These are phyloP conservation scores for Enteromius paludinosus DNA, from an alignment of 2,797 vertebrate species.

Conservation along the genomic window DNA sequence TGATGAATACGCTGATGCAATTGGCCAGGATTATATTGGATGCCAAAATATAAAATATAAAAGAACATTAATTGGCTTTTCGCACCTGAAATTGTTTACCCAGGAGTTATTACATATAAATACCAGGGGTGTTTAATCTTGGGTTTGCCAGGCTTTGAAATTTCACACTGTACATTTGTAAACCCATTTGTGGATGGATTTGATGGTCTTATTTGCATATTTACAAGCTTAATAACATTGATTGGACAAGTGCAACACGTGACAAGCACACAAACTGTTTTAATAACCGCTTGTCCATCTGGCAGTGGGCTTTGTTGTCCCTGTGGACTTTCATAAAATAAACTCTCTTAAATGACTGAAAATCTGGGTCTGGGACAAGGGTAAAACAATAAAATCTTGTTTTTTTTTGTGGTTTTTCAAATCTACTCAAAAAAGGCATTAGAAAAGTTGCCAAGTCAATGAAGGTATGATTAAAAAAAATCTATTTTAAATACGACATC, in stretches of 20 bases:
- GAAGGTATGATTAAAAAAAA: not conserved
- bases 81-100: not conserved
- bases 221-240: conserved; percentile 18
- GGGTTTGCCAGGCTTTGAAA: not conserved
- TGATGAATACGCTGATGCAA: conserved; percentile 17
- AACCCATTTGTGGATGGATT: conserved; percentile 7
- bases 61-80: conserved; percentile 9
- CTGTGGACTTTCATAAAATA: not conserved
- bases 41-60: not conserved
- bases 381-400: not conserved
- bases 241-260: conserved; percentile 3
- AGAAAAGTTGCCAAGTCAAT: not conserved
- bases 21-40: not conserved
- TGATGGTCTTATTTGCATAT: conserved; percentile 11
- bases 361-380: not conserved
- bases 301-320: not conserved
- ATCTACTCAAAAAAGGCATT: not conserved
- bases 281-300: conserved; percentile 6
- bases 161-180: conserved; percentile 7
- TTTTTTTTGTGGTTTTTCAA: not conserved
- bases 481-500: not conserved
- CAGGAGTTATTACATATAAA: not conserved
- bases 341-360: not conserved
- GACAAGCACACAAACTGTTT: conserved; percentile 8
- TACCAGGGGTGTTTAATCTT: conserved; percentile 1